These are phyloP conservation scores for Heliopora coerulea DNA, from an alignment of 92 coral and sea anemone genomes.

Conservation along the genomic window DNA sequence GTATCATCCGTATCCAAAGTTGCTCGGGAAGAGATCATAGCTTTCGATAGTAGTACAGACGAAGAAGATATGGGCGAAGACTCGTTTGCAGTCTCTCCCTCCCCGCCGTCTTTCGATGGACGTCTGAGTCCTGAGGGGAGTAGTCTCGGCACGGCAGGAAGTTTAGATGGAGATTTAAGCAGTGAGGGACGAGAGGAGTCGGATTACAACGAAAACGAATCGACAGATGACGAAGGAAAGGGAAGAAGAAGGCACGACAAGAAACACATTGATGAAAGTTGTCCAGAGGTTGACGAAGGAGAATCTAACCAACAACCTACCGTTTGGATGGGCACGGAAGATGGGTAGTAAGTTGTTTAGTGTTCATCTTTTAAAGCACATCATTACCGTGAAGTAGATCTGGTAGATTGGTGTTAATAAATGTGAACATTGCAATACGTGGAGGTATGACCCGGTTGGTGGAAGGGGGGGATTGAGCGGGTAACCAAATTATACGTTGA, in stretches of 20 bases:
- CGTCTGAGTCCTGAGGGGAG: slow-evolving; percentile 98
- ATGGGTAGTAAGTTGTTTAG: slow-evolving; percentile 72
- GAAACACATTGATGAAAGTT: slow-evolving; percentile 59
- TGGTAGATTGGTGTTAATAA: too few species aligned
- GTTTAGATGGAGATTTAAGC: slow-evolving; percentile 78
- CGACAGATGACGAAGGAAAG: slow-evolving; percentile 88
- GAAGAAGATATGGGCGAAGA: slow-evolving; percentile 87
- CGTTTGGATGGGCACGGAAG: slow-evolving; percentile 97
- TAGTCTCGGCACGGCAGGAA: slow-evolving; percentile 89
- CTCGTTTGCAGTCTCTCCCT: slow-evolving; percentile 65
- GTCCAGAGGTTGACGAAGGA: slow-evolving; percentile 64
- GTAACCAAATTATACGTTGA: too few species aligned
- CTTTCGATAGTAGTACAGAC: slow-evolving; percentile 97
- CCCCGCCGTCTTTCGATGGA: slow-evolving; percentile 84
- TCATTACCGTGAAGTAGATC: too few species aligned
- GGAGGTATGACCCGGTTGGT: too few species aligned
- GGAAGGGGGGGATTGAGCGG: too few species aligned
- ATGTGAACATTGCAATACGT: too few species aligned
- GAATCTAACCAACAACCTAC: slow-evolving; percentile 81
- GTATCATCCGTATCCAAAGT: slow-evolving; percentile 52
- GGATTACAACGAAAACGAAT: slow-evolving; percentile 71
- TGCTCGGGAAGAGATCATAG: slow-evolving; percentile 70
- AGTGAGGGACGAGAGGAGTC: slow-evolving; percentile 61
- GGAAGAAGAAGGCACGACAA: slow-evolving; percentile 68
- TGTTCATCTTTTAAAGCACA: too few species aligned